Evolutionary conservation across 1,140 invertebrate species (phyloP), one percentile per base, ranked within the genome.

Genomic region (Ridgeia piscesae): DNA sequence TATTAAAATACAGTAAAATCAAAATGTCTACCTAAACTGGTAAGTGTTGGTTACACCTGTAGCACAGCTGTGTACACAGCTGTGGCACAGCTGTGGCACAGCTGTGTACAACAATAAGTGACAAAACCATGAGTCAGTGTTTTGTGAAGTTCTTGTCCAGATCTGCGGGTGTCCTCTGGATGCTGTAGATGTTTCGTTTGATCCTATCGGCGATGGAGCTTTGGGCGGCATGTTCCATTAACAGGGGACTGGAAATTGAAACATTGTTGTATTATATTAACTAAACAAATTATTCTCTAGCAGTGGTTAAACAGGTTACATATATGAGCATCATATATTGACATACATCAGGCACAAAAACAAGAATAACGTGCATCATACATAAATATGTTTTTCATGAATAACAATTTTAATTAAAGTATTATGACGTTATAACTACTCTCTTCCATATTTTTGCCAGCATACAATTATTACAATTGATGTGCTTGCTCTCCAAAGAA

Each of bases 161-260:
- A 98, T 99, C 93, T 98, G 98, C 93, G 96, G 98, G 99, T 97
- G 98, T 99, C 35, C 96, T 96, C 95, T 98, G 98, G 92, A 98
- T 98, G 94, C 98, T 98, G 95, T 98, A 98, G 33, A 97, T 97
- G 94, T 98, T 98, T 34, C 98, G 97, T 94, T 97, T 98, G 89
- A 98, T 97, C 94, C 98, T 96, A 93, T 97, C 97, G 94, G 97
- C 97, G 1, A 98, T 97, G 33, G 97, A 97, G 35, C 96, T 97
- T 50, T 96, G 96, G 93, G 97, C 97, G 0, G 97, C 97, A 92
- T 97, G 97, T 93, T 97, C 97, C 17, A 97, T 96, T 88, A 98
- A 95, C 95, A 97, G 97, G 94, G 97, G 98, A 95, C 97, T 98
- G 94, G 97, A 97, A 21, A 96, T 96, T 96, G 95, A 95, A 91